Evolutionary conservation across 2,888 invertebrate genomes (phyloP).

Genomic region (Salpingus planirostris): DNA sequence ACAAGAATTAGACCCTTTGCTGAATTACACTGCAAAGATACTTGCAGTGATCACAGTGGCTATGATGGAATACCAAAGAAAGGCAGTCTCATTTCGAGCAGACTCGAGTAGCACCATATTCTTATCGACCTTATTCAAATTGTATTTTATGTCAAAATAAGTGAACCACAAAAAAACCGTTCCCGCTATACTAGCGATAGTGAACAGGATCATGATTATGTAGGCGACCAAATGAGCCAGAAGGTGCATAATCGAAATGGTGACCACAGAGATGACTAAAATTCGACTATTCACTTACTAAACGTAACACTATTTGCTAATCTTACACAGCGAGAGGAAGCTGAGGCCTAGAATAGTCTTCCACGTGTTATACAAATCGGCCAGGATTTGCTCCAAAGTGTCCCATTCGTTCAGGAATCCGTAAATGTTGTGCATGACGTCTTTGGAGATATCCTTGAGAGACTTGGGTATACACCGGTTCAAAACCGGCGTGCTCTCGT

Average conservation of each 20-base stretch:
- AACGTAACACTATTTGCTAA: slow-evolving; percentile 3
- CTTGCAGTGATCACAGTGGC: slow-evolving; percentile 81
- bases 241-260: slow-evolving; percentile 77
- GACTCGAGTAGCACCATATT: slow-evolving; percentile 60
- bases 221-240: slow-evolving; percentile 78
- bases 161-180: slow-evolving; percentile 84
- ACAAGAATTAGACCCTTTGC: slow-evolving; percentile 2
- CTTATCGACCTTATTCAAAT: slow-evolving; percentile 48
- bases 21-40: slow-evolving; percentile 20
- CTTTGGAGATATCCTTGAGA: slow-evolving; percentile 54
- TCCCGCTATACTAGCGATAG: slow-evolving; percentile 65
- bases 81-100: slow-evolving; percentile 76
- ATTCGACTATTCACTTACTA: slow-evolving; percentile 10
- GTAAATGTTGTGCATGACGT: slow-evolving; percentile 64
- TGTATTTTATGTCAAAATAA: slow-evolving; percentile 65
- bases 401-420: slow-evolving; percentile 81
- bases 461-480: slow-evolving; percentile 81
- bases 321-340: slow-evolving; percentile 70
- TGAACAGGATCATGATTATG: slow-evolving; percentile 76
- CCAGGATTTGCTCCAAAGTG: slow-evolving; percentile 76
- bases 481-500: slow-evolving; percentile 66
- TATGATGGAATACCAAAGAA: slow-evolving; percentile 74
- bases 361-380: slow-evolving; percentile 85
- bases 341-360: slow-evolving; percentile 73
- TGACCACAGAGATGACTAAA: slow-evolving; percentile 75